Percentiles rank a stretch among this genome's conserved stretches.
These are phyloP conservation scores for Spilogale gracilis DNA, from an alignment of 2,113 vertebrate genomes.

Conservation along the genomic window DNA sequence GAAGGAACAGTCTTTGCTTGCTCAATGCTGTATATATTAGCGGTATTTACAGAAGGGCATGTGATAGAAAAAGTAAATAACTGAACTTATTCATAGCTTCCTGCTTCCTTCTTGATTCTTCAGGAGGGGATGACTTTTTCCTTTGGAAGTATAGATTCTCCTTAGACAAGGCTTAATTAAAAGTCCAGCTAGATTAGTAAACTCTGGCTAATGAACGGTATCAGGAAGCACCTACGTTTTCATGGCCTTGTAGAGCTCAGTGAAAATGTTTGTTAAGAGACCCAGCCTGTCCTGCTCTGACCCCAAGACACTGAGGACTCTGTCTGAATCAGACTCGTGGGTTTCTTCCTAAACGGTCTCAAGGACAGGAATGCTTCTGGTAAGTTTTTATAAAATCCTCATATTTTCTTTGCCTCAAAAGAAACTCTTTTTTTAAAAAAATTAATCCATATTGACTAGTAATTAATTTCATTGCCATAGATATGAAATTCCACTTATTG, in stretches of 20 bases:
- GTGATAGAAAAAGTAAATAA: slow-evolving; percentile 60
- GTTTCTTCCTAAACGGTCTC: background rate
- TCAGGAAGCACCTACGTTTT: background rate
- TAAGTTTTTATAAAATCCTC: slow-evolving; percentile 68
- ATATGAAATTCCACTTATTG: background rate
- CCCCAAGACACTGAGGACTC: slow-evolving; percentile 56
- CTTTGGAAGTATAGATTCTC: background rate
- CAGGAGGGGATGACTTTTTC: background rate
- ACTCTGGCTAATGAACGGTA: background rate
- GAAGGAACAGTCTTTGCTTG: background rate
- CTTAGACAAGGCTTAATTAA: background rate
- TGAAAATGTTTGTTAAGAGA: background rate
- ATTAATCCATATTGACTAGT: background rate
- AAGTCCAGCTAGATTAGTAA: background rate
- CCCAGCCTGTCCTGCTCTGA: background rate
- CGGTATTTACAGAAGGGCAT: slow-evolving; percentile 54
- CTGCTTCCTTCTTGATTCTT: slow-evolving; percentile 68
- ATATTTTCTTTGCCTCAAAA: slow-evolving; percentile 10
- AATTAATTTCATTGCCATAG: background rate
- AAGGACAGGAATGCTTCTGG: slow-evolving; percentile 72
- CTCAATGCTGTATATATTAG: background rate
- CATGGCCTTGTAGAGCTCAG: background rate
- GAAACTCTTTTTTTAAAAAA: background rate
- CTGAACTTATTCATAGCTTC: slow-evolving; percentile 14
- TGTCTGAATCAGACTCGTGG: background rate